Conservation (phyloP, 1,140 invertebrate species). For the Bombus confusus region DNA sequence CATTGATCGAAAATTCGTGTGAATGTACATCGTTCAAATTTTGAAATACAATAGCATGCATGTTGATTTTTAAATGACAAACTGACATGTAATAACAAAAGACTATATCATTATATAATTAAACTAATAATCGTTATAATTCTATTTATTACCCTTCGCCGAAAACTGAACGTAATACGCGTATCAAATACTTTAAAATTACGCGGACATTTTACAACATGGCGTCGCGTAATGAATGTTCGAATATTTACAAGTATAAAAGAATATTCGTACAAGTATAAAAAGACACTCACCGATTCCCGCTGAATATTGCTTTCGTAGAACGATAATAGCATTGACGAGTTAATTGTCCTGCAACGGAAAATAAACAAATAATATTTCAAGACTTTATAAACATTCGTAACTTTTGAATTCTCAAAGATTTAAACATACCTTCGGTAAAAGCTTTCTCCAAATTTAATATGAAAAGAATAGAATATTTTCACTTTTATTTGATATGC, state of each 20-base stretch:
- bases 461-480: not conserved
- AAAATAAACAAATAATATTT: not conserved
- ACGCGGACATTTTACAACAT: not conserved
- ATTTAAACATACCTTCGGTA: not conserved
- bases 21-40: not conserved
- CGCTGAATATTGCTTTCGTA: not conserved
- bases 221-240: not conserved
- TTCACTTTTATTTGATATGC: not conserved
- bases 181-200: not conserved
- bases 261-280: not conserved
- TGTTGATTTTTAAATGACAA: conserved; percentile 42
- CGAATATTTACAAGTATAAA: not conserved
- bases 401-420: not conserved
- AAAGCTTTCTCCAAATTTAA: not conserved
- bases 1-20: conserved; percentile 9
- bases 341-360: not conserved
- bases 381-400: not conserved
- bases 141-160: not conserved
- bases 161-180: not conserved
- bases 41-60: conserved; percentile 12
- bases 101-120: conserved; percentile 51
- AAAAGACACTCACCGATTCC: not conserved
- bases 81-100: conserved; percentile 40
- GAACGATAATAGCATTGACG: not conserved
- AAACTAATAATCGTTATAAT: not conserved